Evolutionary conservation across 2,797 vertebrate species (phyloP).

Genomic region (Hoplostethus atlanticus): DNA sequence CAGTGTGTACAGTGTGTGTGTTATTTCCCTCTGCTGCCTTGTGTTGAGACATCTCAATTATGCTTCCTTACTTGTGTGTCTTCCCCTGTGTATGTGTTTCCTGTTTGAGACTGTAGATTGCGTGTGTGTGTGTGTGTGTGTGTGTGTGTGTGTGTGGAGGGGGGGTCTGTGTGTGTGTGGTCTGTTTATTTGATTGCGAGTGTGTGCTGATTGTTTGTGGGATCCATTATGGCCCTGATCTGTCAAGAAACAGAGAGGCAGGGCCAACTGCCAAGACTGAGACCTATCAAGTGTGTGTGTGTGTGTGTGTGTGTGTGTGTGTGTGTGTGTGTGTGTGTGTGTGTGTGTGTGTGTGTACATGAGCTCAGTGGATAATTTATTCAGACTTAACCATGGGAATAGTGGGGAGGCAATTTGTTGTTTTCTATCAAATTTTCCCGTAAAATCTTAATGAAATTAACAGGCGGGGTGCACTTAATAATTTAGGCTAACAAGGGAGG

Average conservation of each 20-base stretch:
- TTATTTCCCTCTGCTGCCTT: slow-evolving; percentile 32
- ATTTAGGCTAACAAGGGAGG: slow-evolving; percentile 36
- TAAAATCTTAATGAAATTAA: slow-evolving; percentile 54
- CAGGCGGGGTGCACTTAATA: slow-evolving; percentile 26
- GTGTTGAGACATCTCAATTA: slow-evolving; percentile 63
- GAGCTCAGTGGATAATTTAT: slow-evolving; percentile 34
- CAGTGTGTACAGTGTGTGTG: no score
- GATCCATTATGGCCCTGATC: slow-evolving; percentile 55
- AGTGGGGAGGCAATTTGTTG: slow-evolving; percentile 39
- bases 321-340: slow-evolving; percentile 3
- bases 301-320: neutral
- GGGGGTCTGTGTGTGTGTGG: neutral
- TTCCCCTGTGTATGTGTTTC: neutral
- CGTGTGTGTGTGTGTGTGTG: slow-evolving; percentile 6
- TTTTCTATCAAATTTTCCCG: slow-evolving; percentile 37
- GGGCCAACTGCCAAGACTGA: slow-evolving; percentile 59
- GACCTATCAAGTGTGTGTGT: slow-evolving; percentile 9
- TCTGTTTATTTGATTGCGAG: neutral
- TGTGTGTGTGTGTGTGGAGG: neutral
- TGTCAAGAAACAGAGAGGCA: slow-evolving; percentile 57
- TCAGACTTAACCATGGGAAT: slow-evolving; percentile 42
- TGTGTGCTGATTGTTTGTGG: slow-evolving; percentile 30
- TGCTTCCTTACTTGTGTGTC: slow-evolving; percentile 29
- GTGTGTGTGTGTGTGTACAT: slow-evolving; percentile 16
- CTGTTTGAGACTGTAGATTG: no score